Conservation (phyloP, 2,113 vertebrate species). For the Otis tarda region DNA sequence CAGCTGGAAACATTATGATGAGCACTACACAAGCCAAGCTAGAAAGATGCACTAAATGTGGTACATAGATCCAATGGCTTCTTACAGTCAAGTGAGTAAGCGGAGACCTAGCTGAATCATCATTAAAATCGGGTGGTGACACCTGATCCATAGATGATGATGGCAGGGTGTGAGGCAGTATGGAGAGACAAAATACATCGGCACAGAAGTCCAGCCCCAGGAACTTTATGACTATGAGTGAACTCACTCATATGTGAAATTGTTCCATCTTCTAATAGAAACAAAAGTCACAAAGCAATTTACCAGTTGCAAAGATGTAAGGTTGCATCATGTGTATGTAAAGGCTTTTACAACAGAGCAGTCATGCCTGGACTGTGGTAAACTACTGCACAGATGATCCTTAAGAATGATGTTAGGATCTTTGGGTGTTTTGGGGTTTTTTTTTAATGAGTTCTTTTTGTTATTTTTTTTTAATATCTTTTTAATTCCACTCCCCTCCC, state of each 20-base stretch:
- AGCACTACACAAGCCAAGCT: not conserved
- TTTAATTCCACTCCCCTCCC: too few relatives aligned
- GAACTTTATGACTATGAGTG: not conserved
- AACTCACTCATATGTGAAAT: not conserved
- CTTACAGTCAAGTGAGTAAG: not conserved
- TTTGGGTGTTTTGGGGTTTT: not conserved
- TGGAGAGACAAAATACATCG: not conserved
- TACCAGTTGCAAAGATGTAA: not conserved
- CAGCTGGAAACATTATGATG: not conserved
- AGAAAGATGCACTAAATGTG: not conserved
- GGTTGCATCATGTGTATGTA: not conserved
- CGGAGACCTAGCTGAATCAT: not conserved
- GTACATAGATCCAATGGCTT: not conserved
- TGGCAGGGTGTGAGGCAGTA: not conserved
- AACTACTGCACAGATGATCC: not conserved
- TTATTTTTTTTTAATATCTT: too few relatives aligned
- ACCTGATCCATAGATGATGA: not conserved
- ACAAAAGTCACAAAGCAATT: not conserved
- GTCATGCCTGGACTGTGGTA: not conserved
- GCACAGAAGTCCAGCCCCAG: not conserved
- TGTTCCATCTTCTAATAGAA: not conserved
- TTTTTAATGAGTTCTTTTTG: too few relatives aligned
- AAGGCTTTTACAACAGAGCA: not conserved
- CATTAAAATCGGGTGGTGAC: not conserved
- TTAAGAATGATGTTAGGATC: not conserved